These are phyloP conservation scores for Austrofundulus limnaeus DNA, from an alignment of 2,113 vertebrate species.

Conservation along the genomic window DNA sequence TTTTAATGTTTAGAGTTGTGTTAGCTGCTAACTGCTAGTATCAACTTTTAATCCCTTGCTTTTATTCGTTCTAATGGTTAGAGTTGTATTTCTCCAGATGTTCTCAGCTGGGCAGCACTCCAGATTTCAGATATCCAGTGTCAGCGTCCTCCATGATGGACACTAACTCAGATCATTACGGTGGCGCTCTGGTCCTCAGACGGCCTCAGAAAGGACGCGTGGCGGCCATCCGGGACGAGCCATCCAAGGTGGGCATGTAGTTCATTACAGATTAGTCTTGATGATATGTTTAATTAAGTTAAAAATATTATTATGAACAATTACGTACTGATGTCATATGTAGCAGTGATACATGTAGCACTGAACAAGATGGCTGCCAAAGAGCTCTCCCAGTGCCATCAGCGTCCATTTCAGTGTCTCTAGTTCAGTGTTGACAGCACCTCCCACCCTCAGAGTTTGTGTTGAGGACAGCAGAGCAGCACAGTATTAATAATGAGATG, in stretches of 20 bases:
- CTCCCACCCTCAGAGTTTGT: too few species aligned
- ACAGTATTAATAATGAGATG: too few species aligned
- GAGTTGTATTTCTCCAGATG: constrained; percentile 71
- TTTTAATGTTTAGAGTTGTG: constrained; percentile 32
- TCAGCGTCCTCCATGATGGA: constrained; percentile 84
- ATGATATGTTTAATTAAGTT: too few species aligned
- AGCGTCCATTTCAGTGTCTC: too few species aligned
- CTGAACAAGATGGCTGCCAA: too few species aligned
- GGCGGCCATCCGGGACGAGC: constrained; percentile 91
- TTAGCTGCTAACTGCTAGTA: constrained; percentile 40
- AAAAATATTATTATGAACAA: too few species aligned
- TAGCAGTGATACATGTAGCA: too few species aligned
- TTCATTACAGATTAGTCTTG: too few species aligned
- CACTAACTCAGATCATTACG: constrained; percentile 82
- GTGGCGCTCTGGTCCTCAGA: constrained; percentile 86
- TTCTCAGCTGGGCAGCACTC: constrained; percentile 85
- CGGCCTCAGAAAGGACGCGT: constrained; percentile 92
- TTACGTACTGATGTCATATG: too few species aligned
- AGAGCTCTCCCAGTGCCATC: too few species aligned
- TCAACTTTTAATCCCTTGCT: background rate
- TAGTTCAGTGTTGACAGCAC: too few species aligned
- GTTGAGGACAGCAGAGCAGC: too few species aligned
- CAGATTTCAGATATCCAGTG: constrained; percentile 91
- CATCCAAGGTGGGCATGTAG: constrained; percentile 84
- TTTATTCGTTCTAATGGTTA: background rate